Evolutionary conservation across 2,113 vertebrate genomes (phyloP).

Genomic region (Alligator mississippiensis): DNA sequence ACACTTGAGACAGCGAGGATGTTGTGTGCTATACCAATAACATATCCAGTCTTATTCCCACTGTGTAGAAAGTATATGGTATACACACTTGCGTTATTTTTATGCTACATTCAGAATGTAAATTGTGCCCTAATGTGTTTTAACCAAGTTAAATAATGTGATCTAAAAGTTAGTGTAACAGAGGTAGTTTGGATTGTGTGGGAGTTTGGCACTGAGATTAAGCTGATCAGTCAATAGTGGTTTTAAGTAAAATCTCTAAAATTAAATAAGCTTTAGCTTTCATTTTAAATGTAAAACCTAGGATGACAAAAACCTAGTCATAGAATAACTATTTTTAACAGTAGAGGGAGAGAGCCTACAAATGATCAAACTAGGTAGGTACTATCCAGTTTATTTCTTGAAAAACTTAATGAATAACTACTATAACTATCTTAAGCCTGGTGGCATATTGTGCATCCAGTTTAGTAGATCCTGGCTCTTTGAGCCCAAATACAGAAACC

Average conservation of each 20-base stretch:
- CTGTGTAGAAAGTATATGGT: neutral
- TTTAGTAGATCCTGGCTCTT: neutral
- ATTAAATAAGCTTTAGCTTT: neutral
- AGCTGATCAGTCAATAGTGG: neutral
- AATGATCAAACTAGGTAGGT: neutral
- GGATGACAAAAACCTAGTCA: neutral
- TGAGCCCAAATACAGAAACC: neutral
- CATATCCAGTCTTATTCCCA: neutral
- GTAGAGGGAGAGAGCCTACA: neutral
- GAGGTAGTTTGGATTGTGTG: neutral
- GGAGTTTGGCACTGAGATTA: neutral
- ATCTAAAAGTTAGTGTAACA: neutral
- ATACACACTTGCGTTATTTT: neutral
- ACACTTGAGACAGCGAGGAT: neutral
- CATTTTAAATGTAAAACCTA: neutral
- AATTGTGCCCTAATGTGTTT: rapidly evolving
- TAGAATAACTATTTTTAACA: neutral
- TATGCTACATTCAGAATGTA: neutral
- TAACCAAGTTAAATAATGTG: neutral
- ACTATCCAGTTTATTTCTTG: neutral
- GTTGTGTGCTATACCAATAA: neutral
- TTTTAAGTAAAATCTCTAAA: neutral
- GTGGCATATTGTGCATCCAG: neutral
- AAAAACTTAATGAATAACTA: neutral
- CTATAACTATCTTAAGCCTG: neutral